phyloP scores from a whole-genome alignment of 2,113 vertebrate genomes.

The Rhegmatorhina hoffmannsi region DNA sequence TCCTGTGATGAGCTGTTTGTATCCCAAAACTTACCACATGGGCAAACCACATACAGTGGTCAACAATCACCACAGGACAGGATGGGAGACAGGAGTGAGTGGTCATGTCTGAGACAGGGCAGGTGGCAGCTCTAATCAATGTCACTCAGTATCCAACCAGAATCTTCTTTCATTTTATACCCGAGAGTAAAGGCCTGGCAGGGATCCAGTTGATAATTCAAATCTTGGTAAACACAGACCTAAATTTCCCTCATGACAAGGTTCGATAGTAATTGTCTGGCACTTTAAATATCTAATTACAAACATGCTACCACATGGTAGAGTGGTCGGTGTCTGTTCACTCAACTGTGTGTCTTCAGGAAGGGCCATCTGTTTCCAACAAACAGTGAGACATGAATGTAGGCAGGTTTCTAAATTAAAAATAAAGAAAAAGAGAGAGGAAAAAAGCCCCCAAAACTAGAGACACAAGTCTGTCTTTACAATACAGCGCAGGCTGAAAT shows the following conservation, averaged over 20 bases:
- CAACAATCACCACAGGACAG: background rate
- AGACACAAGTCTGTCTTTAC: background rate
- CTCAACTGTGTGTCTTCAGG: slow-evolving; percentile 54
- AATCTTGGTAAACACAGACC: slow-evolving; percentile 25
- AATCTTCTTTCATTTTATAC: background rate
- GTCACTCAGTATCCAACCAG: background rate
- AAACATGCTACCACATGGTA: slow-evolving; percentile 58
- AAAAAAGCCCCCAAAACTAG: background rate
- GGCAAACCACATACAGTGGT: background rate
- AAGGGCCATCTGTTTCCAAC: slow-evolving; percentile 65
- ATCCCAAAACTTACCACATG: background rate
- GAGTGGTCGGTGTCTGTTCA: slow-evolving; percentile 50
- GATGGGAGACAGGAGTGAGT: background rate
- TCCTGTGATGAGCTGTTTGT: background rate
- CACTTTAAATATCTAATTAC: slow-evolving; percentile 67
- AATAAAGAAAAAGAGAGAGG: background rate
- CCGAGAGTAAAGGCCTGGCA: slow-evolving; percentile 41
- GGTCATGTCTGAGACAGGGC: background rate
- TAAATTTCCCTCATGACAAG: slow-evolving; percentile 23
- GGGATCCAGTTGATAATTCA: slow-evolving; percentile 21
- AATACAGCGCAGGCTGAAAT: background rate
- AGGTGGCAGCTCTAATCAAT: slow-evolving; percentile 14
- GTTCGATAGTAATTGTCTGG: slow-evolving; percentile 50
- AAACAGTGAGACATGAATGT: slow-evolving; percentile 20
- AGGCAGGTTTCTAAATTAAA: slow-evolving; percentile 50